Conservation (phyloP, 2,797 vertebrate genomes). For the Cuniculus paca region DNA sequence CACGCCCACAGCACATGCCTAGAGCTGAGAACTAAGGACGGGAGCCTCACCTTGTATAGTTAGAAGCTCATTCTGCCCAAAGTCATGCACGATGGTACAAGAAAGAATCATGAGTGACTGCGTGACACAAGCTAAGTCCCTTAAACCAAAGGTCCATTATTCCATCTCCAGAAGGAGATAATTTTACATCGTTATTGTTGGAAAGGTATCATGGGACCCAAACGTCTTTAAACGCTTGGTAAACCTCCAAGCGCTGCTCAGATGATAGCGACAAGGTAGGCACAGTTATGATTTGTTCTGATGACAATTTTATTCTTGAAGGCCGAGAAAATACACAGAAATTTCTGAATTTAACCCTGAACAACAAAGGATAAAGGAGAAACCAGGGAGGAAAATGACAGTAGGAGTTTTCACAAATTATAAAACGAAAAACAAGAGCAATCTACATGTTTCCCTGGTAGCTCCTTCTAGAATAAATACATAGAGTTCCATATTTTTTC, state of each 20-base stretch:
- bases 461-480: not conserved
- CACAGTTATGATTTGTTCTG: not conserved
- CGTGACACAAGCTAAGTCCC: not conserved
- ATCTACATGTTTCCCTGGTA: not conserved
- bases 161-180: not conserved
- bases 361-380: not conserved
- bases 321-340: not conserved
- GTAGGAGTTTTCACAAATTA: not conserved
- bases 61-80: not conserved
- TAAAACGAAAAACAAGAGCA: not conserved
- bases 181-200: accelerated
- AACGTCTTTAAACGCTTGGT: not conserved
- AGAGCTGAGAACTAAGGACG: not conserved
- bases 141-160: not conserved
- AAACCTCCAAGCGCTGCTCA: not conserved
- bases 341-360: not conserved
- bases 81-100: not conserved
- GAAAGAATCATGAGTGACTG: not conserved
- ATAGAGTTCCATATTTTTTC: not conserved
- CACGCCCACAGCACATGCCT: not conserved
- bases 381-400: not conserved
- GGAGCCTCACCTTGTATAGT: accelerated
- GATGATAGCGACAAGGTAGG: not conserved
- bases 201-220: not conserved
- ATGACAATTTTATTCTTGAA: not conserved